phyloP scores from a whole-genome alignment of 2,113 vertebrate genomes.

The Tiliqua scincoides region DNA sequence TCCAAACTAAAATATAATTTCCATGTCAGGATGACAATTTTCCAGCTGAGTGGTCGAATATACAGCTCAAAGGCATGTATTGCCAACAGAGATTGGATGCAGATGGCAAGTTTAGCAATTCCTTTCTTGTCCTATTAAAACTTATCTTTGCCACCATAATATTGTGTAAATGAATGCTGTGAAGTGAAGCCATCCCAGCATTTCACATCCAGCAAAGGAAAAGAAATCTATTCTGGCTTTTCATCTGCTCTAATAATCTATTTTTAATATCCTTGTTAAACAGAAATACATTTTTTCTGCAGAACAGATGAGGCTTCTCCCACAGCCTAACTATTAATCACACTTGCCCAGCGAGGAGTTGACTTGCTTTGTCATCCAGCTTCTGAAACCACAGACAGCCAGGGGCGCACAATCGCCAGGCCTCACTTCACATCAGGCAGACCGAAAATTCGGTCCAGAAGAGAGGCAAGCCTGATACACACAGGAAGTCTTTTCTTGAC shows the following conservation, averaged over 20 bases:
- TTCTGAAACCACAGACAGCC: background rate
- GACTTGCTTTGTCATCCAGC: background rate
- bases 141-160: constrained; percentile 34
- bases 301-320: background rate
- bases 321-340: background rate
- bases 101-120: constrained; percentile 51
- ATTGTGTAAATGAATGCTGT: background rate
- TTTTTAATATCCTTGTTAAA: background rate
- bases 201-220: constrained; percentile 18
- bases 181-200: constrained; percentile 8
- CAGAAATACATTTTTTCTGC: background rate
- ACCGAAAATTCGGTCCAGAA: background rate
- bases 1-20: constrained; percentile 62
- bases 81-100: constrained; percentile 38
- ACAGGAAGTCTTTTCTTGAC: too few species aligned
- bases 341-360: background rate
- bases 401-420: background rate
- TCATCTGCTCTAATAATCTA: background rate
- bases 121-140: constrained; percentile 53
- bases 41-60: constrained; percentile 69
- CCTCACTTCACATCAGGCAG: background rate
- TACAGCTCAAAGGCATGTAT: constrained; percentile 41
- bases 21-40: constrained; percentile 65
- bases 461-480: accelerated
- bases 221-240: constrained; percentile 13